phyloP scores from a whole-genome alignment of 1,140 invertebrate species.

The Nasonia longicornis region DNA sequence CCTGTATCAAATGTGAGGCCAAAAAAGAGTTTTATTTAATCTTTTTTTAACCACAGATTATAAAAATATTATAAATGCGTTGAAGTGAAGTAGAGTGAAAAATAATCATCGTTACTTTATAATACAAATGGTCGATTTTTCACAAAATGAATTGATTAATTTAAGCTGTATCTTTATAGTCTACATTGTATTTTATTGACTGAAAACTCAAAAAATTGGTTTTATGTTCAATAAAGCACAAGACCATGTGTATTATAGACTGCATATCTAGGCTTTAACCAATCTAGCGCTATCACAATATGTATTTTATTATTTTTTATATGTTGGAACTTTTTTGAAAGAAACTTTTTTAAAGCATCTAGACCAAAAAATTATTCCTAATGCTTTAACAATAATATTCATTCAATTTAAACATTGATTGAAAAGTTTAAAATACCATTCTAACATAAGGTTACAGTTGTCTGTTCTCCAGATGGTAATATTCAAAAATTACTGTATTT shows the following conservation, averaged over 20 bases:
- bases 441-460: constrained; percentile 34
- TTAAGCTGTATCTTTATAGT: constrained; percentile 26
- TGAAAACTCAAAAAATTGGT: constrained; percentile 46
- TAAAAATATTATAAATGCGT: constrained; percentile 57
- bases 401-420: constrained; percentile 27
- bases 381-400: neutral
- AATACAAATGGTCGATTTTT: constrained; percentile 50
- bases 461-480: constrained; percentile 17
- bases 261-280: constrained; percentile 62
- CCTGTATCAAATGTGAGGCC: constrained; percentile 60
- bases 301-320: constrained; percentile 62
- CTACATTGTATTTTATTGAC: constrained; percentile 38
- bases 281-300: constrained; percentile 62
- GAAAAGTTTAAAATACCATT: neutral
- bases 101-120: constrained; percentile 43
- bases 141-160: constrained; percentile 21
- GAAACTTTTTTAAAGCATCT: constrained; percentile 35
- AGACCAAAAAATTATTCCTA: constrained; percentile 33
- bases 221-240: constrained; percentile 33
- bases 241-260: constrained; percentile 57
- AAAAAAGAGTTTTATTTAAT: constrained; percentile 64
- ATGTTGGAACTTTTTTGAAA: constrained; percentile 55
- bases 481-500: constrained; percentile 28
- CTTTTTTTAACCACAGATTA: constrained; percentile 59
- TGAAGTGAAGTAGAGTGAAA: constrained; percentile 35